Conservation (phyloP, 2,888 invertebrate genomes). For the Trachelus troglodyta region DNA sequence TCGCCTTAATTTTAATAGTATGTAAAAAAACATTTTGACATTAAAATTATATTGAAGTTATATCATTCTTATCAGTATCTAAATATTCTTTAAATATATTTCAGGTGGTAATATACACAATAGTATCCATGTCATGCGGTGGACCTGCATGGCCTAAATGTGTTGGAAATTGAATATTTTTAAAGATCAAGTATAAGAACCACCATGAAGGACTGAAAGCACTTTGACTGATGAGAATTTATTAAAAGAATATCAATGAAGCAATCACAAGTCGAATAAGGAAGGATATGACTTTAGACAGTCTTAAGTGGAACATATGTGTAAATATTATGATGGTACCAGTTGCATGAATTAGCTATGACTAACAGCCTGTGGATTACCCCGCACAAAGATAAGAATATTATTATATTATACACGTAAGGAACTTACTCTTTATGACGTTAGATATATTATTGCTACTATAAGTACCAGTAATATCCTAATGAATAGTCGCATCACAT, state of each 20-base stretch:
- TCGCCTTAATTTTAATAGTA: conserved; percentile 75
- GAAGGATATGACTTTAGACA: not conserved
- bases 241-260: not conserved
- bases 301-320: not conserved
- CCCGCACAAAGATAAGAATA: not conserved
- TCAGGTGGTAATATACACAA: conserved; percentile 81
- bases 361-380: not conserved
- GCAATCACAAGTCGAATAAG: not conserved
- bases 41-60: not conserved
- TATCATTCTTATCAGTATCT: not conserved
- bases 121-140: conserved; percentile 89
- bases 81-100: conserved; percentile 1
- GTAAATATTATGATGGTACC: not conserved
- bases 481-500: not conserved
- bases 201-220: not conserved
- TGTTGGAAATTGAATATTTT: conserved; percentile 63
- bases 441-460: not conserved
- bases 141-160: conserved; percentile 84
- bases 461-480: not conserved
- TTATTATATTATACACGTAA: not conserved
- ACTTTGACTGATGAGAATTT: not conserved
- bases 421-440: not conserved
- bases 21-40: conserved; percentile 51
- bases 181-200: not conserved
- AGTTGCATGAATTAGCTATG: not conserved